A percentile compares a stretch with the other conserved stretches of the same genome.
phyloP scores from a whole-genome alignment of 2,888 invertebrate species.

The Heliconius erato region DNA sequence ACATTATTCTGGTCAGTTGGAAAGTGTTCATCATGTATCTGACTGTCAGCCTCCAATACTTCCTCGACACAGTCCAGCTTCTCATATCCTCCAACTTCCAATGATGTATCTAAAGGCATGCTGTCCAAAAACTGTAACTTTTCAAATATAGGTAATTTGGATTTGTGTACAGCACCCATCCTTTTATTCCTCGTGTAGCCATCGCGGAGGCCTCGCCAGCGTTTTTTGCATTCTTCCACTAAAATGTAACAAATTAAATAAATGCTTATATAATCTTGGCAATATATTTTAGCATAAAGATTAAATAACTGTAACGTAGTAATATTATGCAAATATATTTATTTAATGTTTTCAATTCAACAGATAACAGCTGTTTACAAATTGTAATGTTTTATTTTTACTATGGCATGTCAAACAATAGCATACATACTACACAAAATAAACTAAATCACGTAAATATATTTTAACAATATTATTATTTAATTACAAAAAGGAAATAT shows the following conservation, averaged over 20 bases:
- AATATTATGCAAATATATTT: not conserved
- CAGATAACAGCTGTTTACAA: not conserved
- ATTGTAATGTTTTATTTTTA: not conserved
- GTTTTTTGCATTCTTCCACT: slow-evolving; percentile 86
- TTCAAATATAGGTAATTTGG: slow-evolving; percentile 70
- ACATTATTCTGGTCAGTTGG: slow-evolving; percentile 69
- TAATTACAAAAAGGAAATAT: not conserved
- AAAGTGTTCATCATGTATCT: slow-evolving; percentile 52
- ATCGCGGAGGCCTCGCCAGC: slow-evolving; percentile 85
- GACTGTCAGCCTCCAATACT: slow-evolving; percentile 46
- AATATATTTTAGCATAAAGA: not conserved
- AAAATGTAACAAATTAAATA: slow-evolving; percentile 55
- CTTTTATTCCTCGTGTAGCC: slow-evolving; percentile 83
- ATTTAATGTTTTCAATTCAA: not conserved
- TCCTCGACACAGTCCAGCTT: slow-evolving; percentile 22
- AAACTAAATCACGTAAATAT: not conserved
- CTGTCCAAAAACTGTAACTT: slow-evolving; percentile 74
- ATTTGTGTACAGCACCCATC: slow-evolving; percentile 71
- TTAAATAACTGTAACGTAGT: not conserved
- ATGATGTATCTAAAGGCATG: slow-evolving; percentile 55
- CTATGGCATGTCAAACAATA: not conserved
- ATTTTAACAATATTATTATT: not conserved
- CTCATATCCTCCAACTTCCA: slow-evolving; percentile 18
- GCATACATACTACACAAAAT: not conserved
- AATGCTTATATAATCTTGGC: not conserved